Evolutionary conservation across 2,797 vertebrate genomes (phyloP).

Genomic region (Lepus oiostolus): DNA sequence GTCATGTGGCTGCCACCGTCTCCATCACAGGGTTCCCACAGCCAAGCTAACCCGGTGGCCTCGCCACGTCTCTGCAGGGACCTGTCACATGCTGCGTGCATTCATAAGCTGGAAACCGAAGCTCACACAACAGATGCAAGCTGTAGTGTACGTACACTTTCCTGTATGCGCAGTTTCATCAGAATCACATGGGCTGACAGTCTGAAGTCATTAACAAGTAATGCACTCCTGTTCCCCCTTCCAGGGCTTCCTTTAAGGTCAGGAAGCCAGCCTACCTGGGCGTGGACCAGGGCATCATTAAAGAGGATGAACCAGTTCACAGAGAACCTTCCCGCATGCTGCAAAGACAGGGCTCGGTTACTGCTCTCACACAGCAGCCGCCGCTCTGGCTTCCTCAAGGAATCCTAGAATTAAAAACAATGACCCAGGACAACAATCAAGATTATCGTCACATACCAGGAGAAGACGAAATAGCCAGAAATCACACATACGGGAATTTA

Average conservation of each 20-base stretch:
- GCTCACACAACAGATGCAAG: background rate
- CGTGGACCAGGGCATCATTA: slow-evolving; percentile 95
- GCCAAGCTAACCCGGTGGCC: background rate
- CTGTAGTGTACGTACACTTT: slow-evolving; percentile 47
- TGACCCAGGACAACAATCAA: background rate
- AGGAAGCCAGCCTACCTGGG: slow-evolving; percentile 91
- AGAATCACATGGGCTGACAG: slow-evolving; percentile 57
- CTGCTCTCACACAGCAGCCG: slow-evolving; percentile 97
- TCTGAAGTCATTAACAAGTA: background rate
- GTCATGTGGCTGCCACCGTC: background rate
- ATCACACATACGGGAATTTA: slow-evolving; percentile 19
- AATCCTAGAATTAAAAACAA: slow-evolving; percentile 89
- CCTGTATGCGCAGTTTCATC: background rate
- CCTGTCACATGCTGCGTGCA: background rate
- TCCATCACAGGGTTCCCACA: fast-evolving
- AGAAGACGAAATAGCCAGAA: slow-evolving; percentile 32
- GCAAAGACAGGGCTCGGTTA: slow-evolving; percentile 93
- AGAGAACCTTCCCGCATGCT: slow-evolving; percentile 96
- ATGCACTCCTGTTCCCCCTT: background rate
- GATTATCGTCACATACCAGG: background rate
- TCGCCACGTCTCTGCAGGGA: background rate
- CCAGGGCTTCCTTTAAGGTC: background rate
- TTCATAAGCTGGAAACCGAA: background rate
- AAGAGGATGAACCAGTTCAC: slow-evolving; percentile 98
- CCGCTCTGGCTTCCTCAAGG: slow-evolving; percentile 93